Conservation (phyloP, 2,888 invertebrate species). For the Stramonita haemastoma region DNA sequence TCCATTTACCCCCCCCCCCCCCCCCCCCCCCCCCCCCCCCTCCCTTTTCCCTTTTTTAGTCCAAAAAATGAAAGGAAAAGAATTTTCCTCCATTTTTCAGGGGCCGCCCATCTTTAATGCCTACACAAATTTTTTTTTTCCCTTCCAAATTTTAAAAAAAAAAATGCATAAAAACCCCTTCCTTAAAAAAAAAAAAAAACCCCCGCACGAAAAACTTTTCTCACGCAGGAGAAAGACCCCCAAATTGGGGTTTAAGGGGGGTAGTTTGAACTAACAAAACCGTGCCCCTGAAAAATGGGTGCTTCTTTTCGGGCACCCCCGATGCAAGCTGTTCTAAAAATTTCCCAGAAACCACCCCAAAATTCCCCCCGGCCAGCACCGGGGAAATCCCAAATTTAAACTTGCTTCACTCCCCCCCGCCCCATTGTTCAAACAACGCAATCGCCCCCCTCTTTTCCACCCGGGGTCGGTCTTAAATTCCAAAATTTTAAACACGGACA, state of each 20-base stretch:
- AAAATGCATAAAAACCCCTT: no score
- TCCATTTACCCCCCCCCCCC: no score
- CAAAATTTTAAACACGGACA: slow-evolving; percentile 92
- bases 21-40: no score
- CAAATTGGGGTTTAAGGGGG: neutral
- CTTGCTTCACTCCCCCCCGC: neutral
- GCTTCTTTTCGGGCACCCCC: no score
- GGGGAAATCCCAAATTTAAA: neutral
- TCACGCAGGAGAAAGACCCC: neutral
- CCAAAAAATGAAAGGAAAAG: no score
- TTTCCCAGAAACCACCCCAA: neutral
- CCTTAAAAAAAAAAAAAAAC: no score
- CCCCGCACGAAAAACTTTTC: no score
- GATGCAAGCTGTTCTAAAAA: neutral
- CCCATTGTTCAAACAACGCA: neutral
- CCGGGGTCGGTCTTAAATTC: slow-evolving; percentile 80
- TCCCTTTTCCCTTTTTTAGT: no score
- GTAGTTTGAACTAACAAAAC: neutral
- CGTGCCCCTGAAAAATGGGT: neutral
- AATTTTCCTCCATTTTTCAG: no score
- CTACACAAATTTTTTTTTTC: no score
- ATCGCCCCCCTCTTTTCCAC: neutral
- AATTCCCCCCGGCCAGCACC: neutral
- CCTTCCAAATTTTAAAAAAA: no score
- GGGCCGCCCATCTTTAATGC: no score